Percentiles rank a stretch among this genome's conserved stretches.
Conservation (phyloP, 2,113 vertebrate species). For the Climacteris rufus region DNA sequence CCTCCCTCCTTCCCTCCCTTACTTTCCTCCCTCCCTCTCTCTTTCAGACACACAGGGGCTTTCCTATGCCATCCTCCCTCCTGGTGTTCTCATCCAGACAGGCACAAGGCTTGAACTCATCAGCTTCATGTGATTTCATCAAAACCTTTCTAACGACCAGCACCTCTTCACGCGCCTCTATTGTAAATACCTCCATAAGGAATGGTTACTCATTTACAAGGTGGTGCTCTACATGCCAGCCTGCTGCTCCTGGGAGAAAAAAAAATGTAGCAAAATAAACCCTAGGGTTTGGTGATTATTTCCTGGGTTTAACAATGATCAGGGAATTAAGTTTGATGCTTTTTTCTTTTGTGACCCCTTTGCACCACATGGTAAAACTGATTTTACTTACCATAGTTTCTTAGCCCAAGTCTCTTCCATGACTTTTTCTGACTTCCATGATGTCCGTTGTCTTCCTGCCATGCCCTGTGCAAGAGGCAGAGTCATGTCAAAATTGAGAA, state of each 20-base stretch:
- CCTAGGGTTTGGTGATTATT: not conserved
- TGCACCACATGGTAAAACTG: not conserved
- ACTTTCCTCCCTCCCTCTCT: not conserved
- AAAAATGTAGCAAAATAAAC: not conserved
- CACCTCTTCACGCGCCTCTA: not conserved
- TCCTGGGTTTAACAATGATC: not conserved
- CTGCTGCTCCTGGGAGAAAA: not conserved
- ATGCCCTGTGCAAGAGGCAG: not conserved
- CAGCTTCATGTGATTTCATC: not conserved
- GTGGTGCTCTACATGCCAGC: not conserved
- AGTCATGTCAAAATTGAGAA: not conserved
- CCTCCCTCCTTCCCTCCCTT: not conserved
- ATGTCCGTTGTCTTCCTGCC: not conserved
- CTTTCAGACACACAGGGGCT: not conserved
- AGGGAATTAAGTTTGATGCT: not conserved
- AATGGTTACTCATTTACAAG: conserved; percentile 29
- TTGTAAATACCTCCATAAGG: not conserved
- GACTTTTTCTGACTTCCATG: not conserved
- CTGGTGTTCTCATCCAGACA: not conserved
- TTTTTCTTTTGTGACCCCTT: not conserved
- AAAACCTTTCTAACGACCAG: not conserved
- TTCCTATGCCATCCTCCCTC: not conserved
- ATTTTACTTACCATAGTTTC: not conserved
- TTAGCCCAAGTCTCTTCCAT: not conserved
- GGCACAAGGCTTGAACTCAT: not conserved